Evolutionary conservation across 2,113 vertebrate genomes (phyloP).

Genomic region (Onychorhynchus coronatus): DNA sequence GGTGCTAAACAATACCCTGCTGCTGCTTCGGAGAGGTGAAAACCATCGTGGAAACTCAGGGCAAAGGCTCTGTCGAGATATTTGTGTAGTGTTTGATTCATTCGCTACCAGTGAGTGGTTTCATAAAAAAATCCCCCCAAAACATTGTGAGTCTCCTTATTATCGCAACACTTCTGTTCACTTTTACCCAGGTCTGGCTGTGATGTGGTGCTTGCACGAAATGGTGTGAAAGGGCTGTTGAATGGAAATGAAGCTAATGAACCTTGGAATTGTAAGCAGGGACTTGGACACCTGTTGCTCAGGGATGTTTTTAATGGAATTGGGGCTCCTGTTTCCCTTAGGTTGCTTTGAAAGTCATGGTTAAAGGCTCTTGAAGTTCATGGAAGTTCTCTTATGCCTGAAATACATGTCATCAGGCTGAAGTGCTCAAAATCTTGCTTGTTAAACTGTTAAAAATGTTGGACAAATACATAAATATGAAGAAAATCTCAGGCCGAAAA

Average conservation of each 20-base stretch:
- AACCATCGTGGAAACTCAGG: background rate
- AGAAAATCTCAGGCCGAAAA: background rate
- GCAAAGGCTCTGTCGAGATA: background rate
- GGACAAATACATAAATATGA: background rate
- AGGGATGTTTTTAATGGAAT: background rate
- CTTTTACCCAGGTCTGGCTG: background rate
- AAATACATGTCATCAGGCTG: background rate
- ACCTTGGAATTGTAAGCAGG: background rate
- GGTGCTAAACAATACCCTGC: background rate
- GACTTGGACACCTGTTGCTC: background rate
- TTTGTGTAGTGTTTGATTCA: background rate
- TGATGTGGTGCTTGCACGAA: background rate
- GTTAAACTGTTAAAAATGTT: background rate
- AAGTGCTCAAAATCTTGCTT: background rate
- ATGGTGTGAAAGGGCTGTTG: background rate
- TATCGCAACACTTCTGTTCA: background rate
- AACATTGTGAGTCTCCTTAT: background rate
- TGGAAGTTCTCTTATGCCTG: background rate
- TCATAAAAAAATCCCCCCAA: background rate
- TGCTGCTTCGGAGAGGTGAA: background rate
- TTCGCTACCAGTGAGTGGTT: background rate
- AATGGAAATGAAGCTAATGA: background rate
- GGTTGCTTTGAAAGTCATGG: background rate
- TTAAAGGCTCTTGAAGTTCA: background rate
- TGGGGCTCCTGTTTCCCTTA: background rate